Conservation (phyloP, 2,888 invertebrate species). For the Pheosia tremula region DNA sequence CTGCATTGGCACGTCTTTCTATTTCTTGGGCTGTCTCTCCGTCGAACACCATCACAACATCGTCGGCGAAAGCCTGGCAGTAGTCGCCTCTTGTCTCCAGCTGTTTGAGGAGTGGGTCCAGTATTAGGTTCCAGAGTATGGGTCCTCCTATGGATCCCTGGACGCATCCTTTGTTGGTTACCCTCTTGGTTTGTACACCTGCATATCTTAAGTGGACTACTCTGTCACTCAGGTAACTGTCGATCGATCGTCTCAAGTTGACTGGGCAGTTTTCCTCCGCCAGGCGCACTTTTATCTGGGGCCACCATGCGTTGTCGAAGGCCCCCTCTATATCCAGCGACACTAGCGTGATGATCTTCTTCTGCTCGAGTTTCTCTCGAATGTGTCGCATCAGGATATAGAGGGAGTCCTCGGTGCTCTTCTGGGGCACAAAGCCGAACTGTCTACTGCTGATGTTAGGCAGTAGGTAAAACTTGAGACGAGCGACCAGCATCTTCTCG, state of each 20-base stretch:
- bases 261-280: not conserved
- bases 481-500: too few species aligned
- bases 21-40: constrained; percentile 14
- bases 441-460: constrained; percentile 4
- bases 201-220: constrained; percentile 10
- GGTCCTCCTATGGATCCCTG: constrained; percentile 25
- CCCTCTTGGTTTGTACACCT: not conserved
- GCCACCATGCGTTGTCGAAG: constrained; percentile 6
- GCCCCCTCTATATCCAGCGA: constrained; percentile 2
- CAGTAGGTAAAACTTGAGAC: too few species aligned
- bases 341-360: not conserved
- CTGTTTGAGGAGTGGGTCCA: constrained; percentile 13
- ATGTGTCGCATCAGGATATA: not conserved
- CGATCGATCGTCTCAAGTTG: not conserved
- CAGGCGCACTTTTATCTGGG: constrained; percentile 5
- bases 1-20: constrained; percentile 12
- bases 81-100: not conserved
- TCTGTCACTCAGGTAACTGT: constrained; percentile 6
- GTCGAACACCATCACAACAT: constrained; percentile 14
- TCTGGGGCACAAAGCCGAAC: constrained; percentile 14
- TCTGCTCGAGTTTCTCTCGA: not conserved
- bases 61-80: constrained; percentile 14
- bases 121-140: constrained; percentile 20
- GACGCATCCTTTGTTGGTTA: constrained; percentile 19
- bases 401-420: constrained; percentile 5